Evolutionary conservation across 2,113 vertebrate species (phyloP).

Genomic region (Psophia crepitans): DNA sequence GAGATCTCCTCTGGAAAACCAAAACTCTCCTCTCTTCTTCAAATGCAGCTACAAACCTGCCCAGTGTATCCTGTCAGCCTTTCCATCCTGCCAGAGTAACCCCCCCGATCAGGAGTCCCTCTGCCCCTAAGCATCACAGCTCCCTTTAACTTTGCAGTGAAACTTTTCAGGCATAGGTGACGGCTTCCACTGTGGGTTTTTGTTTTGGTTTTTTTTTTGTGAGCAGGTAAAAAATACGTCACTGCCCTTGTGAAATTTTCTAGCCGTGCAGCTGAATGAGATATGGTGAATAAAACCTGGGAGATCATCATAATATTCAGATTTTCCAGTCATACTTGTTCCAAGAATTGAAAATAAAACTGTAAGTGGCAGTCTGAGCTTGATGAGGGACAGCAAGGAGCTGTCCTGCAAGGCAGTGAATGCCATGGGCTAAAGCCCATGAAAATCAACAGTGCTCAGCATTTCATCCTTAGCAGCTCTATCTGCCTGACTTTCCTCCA

Average conservation of each 20-base stretch:
- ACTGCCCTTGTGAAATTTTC: background rate
- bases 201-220: too few species aligned
- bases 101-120: background rate
- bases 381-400: background rate
- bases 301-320: background rate
- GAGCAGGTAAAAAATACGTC: background rate
- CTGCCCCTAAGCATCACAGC: background rate
- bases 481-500: background rate
- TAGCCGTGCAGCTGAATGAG: background rate
- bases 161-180: background rate
- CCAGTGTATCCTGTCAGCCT: background rate
- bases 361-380: background rate
- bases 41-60: background rate
- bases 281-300: background rate
- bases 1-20: background rate
- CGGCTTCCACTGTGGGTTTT: background rate
- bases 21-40: background rate
- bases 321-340: background rate
- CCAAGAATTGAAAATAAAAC: background rate
- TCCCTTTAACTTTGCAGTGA: background rate
- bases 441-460: background rate
- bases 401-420: background rate
- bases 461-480: background rate
- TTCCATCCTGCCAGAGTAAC: background rate
- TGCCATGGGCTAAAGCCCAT: background rate